Evolutionary conservation across 2,888 invertebrate species (phyloP).

Genomic region (Neoitamus cyanurus): DNA sequence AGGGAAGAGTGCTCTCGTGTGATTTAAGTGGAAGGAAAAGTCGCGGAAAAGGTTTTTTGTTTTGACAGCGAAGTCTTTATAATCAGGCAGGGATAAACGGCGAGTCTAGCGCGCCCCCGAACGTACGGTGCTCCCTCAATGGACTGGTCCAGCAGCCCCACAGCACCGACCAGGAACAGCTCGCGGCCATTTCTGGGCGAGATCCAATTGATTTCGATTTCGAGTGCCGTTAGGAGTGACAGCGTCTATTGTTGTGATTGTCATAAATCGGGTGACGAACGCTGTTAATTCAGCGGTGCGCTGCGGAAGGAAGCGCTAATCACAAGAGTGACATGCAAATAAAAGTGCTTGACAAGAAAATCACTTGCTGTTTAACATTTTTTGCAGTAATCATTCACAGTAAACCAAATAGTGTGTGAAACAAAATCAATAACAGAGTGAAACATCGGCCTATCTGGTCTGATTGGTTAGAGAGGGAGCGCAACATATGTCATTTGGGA

Average conservation of each 20-base stretch:
- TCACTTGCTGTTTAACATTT: constrained; percentile 23
- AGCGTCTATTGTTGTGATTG: neutral
- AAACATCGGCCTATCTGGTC: neutral
- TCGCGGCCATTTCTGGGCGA: neutral
- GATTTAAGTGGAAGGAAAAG: constrained; percentile 22
- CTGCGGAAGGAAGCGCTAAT: neutral
- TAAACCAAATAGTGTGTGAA: constrained; percentile 43
- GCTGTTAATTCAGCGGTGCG: neutral
- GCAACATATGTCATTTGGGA: constrained; percentile 13
- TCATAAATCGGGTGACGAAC: neutral
- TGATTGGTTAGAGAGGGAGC: neutral
- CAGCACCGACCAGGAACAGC: neutral
- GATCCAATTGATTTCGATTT: neutral
- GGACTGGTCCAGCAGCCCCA: neutral
- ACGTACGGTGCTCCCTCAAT: neutral
- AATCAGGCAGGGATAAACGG: neutral
- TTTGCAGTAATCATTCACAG: constrained; percentile 40
- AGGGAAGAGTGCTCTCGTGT: constrained; percentile 11
- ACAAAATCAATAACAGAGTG: constrained; percentile 39
- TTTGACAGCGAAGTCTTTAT: neutral
- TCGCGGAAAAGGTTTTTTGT: constrained; percentile 26
- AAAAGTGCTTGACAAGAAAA: neutral
- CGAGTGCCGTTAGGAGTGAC: neutral
- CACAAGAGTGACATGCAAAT: neutral
- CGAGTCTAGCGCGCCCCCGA: neutral